phyloP scores from a whole-genome alignment of 2,797 vertebrate species.

The Centroberyx gerrardi region DNA sequence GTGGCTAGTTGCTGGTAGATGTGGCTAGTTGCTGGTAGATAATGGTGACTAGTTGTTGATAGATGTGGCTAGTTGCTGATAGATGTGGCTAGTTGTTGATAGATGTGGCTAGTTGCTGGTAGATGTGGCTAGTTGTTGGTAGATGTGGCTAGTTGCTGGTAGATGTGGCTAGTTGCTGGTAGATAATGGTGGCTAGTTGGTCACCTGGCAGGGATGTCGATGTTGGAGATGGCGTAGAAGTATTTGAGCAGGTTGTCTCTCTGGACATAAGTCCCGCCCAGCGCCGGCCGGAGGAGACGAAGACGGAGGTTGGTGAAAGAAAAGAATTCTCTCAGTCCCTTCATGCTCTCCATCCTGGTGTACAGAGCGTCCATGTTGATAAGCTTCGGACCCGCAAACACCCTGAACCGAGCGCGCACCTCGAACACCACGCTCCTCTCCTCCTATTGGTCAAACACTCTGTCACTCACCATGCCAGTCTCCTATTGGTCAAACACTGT shows the following conservation, averaged over 20 bases:
- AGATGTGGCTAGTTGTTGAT: too few relatives aligned
- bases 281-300: slow-evolving; percentile 92
- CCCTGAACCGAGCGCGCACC: slow-evolving; percentile 93
- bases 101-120: too few relatives aligned
- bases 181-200: slow-evolving; percentile 14
- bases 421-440: slow-evolving; percentile 96
- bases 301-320: slow-evolving; percentile 96
- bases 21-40: too few relatives aligned
- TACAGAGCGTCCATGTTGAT: slow-evolving; percentile 96
- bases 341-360: slow-evolving; percentile 95
- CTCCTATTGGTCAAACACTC: slow-evolving; percentile 69
- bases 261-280: slow-evolving; percentile 95
- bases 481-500: neutral
- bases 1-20: too few relatives aligned
- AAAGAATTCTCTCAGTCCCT: slow-evolving; percentile 97
- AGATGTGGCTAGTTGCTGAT: too few relatives aligned
- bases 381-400: slow-evolving; percentile 94
- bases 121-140: too few relatives aligned
- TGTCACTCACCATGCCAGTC: neutral
- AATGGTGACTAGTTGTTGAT: too few relatives aligned
- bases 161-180: neutral
- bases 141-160: too few relatives aligned
- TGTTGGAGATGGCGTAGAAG: slow-evolving; percentile 98
- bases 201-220: slow-evolving; percentile 96
- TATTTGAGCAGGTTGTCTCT: slow-evolving; percentile 94